Evolutionary conservation across 2,888 invertebrate genomes (phyloP), one percentile per base, ranked within the genome.

Genomic region (Thecophora atra): DNA sequence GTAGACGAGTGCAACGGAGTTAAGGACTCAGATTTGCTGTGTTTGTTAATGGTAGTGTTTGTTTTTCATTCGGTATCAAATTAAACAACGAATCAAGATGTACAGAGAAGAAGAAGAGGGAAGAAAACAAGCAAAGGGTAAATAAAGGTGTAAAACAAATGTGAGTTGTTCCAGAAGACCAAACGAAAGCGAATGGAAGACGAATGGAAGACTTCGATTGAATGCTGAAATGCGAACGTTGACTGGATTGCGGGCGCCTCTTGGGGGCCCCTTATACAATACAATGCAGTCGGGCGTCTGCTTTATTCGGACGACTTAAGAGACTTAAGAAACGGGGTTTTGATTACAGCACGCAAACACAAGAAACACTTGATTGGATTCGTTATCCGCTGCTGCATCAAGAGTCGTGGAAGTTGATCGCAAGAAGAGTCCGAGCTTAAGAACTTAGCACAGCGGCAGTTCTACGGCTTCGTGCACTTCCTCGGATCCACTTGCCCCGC

Each of bases 1-100:
- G 97, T 98, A 87, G 96, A 94, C 89, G 95, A 95, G 93, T 95
- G 89, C 92, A 93, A 88, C 85, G 94, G 90, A 91, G 93, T 95
- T 91, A 95, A 93, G 91, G 93, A 90, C 88, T 90, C 85, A 78
- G 65, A 72, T 72, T 62, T 72, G 56, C 62, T 68, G 54, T 37
- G 63, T 21, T 37, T n/a, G n/a, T 42, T 15, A 26, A 8, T 44
- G 28, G 58, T 44, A 28, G 26, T n/a, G 21, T 37, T 56, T 21
- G 37, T 37, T n/a, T 47, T 54, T 42, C 24, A 60, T 44, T 62
- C 52, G 52, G 56, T 26, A 51, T 56, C 68, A 73, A 66, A 42
- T n/a, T 51, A 71, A 70, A 58, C 37, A 54, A 21, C 60, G 19
- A 44, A 64, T 66, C 7, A 68, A 66, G 68, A 70, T 8, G 28